Evolutionary conservation across 2,888 invertebrate genomes (phyloP).

Genomic region (Merodon equestris): DNA sequence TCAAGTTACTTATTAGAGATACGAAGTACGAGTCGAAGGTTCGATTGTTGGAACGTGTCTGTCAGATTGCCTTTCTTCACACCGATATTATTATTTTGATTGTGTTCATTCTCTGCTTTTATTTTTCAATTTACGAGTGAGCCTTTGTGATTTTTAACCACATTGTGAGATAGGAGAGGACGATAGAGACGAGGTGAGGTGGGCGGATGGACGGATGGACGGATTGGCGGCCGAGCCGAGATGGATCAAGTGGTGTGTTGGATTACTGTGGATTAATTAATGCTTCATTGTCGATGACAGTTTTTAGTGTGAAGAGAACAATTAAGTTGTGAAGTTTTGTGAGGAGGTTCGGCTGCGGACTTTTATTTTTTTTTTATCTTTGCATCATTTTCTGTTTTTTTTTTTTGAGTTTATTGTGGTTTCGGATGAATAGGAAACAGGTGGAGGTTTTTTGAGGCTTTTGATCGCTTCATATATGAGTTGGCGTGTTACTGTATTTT

Average conservation of each 20-base stretch:
- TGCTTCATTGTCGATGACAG: constrained; percentile 63
- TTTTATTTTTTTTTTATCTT: no score
- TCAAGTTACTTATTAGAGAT: constrained; percentile 51
- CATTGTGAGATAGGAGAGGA: constrained; percentile 1
- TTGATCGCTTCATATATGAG: no score
- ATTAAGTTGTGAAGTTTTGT: constrained; percentile 38
- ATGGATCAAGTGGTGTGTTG: constrained; percentile 39
- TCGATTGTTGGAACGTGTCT: constrained; percentile 49
- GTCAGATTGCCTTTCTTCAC: constrained; percentile 59
- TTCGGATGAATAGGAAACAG: background rate
- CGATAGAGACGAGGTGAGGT: constrained; percentile 14
- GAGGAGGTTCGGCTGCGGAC: background rate
- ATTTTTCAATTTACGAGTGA: constrained; percentile 5
- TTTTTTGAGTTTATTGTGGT: background rate
- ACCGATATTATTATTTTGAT: constrained; percentile 48
- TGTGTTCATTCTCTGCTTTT: constrained; percentile 9
- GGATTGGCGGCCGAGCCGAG: background rate
- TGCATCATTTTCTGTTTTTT: background rate
- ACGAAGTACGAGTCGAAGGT: constrained; percentile 2
- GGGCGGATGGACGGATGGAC: no score
- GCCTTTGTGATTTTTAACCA: no score
- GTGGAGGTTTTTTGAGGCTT: constrained; percentile 1
- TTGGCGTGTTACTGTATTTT: no score
- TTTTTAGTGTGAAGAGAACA: constrained; percentile 47
- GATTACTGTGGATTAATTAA: constrained; percentile 65